phyloP scores from a whole-genome alignment of 2,888 invertebrate species.

The Terebella lapidaria region DNA sequence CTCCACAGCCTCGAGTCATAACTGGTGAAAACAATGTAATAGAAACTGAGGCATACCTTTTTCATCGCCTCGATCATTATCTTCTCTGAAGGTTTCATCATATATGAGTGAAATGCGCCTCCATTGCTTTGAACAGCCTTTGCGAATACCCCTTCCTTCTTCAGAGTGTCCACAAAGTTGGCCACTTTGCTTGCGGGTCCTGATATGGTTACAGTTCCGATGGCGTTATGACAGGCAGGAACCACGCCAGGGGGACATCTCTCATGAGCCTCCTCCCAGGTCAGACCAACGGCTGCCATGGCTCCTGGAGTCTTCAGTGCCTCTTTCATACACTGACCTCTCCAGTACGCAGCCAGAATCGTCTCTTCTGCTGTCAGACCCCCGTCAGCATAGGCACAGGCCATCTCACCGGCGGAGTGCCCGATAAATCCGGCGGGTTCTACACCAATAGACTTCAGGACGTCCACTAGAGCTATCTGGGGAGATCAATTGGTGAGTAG shows the following conservation, averaged over 20 bases:
- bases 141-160: conserved; percentile 74
- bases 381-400: conserved; percentile 90
- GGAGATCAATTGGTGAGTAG: not conserved
- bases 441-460: conserved; percentile 63
- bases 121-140: conserved; percentile 81
- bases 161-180: conserved; percentile 39
- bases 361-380: conserved; percentile 87
- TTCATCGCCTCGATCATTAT: not conserved
- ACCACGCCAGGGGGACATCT: conserved; percentile 74
- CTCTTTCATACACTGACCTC: conserved; percentile 74
- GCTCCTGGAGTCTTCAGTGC: conserved; percentile 64
- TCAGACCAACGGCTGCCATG: conserved; percentile 81
- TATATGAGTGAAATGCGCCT: conserved; percentile 87
- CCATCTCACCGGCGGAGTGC: conserved; percentile 77
- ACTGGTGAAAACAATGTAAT: too few relatives aligned
- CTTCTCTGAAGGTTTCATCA: not conserved
- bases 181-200: conserved; percentile 70
- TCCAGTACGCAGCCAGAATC: conserved; percentile 10
- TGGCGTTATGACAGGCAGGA: conserved; percentile 88
- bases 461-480: conserved; percentile 81
- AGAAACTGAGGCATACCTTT: too few relatives aligned
- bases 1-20: too few relatives aligned
- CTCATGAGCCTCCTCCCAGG: conserved; percentile 75
- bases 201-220: conserved; percentile 86
- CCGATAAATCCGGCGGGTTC: not conserved